Conservation (phyloP, 2,888 invertebrate genomes). For the Hetaerina titia region DNA sequence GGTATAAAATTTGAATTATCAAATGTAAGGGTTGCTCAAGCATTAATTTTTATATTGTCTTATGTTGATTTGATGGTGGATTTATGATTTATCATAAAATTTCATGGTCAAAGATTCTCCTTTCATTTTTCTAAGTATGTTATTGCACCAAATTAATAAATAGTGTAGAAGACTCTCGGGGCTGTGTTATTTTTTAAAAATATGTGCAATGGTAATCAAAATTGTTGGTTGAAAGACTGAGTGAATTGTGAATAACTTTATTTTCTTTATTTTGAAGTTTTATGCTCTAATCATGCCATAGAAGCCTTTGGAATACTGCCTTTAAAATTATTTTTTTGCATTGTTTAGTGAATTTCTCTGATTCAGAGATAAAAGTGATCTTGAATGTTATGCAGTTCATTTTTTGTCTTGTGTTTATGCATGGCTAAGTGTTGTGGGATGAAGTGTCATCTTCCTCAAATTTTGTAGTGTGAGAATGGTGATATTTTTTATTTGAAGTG, state of each 20-base stretch:
- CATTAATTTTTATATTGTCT: not conserved
- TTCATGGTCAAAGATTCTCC: not conserved
- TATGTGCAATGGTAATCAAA: not conserved
- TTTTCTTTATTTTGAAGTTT: not conserved
- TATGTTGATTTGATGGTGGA: not conserved
- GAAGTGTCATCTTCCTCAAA: not conserved
- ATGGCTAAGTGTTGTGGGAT: not conserved
- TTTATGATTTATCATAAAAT: not conserved
- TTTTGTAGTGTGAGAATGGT: not conserved
- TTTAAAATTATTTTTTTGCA: not conserved
- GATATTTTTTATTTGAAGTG: not conserved
- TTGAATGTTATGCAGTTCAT: not conserved
- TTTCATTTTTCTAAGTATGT: not conserved
- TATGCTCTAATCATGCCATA: not conserved
- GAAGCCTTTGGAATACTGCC: not conserved
- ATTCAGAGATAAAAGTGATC: not conserved
- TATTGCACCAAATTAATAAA: not conserved
- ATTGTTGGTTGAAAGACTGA: not conserved
- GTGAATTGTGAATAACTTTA: not conserved
- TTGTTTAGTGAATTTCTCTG: not conserved
- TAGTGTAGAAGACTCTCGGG: not conserved
- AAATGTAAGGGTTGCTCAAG: conserved; percentile 10
- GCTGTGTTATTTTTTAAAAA: not conserved
- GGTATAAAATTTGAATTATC: not conserved
- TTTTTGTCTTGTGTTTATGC: not conserved